Evolutionary conservation across 35 echinoderm and acorn worm species (phyloP).

Genomic region (Lytechinus variegatus): DNA sequence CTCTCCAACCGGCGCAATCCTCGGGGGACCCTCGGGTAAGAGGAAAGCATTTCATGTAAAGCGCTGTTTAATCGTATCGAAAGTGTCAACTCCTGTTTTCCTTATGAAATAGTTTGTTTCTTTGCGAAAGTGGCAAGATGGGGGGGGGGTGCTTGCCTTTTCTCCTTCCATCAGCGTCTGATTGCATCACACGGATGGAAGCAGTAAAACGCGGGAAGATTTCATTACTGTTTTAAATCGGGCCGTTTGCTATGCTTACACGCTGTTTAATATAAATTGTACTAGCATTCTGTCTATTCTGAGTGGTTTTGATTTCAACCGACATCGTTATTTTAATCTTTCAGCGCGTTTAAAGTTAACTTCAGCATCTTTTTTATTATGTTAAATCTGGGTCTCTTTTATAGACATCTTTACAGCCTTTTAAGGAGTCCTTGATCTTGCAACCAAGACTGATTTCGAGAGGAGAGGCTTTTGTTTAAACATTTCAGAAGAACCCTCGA

Average conservation of each 20-base stretch:
- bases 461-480: too few species aligned
- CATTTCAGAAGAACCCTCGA: too few species aligned
- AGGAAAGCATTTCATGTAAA: constrained; percentile 32
- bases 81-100: not conserved
- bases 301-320: not conserved
- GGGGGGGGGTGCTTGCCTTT: not conserved
- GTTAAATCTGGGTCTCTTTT: too few species aligned
- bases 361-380: not conserved
- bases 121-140: not conserved
- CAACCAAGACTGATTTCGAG: too few species aligned
- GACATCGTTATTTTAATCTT: not conserved
- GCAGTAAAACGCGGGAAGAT: not conserved
- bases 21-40: not conserved
- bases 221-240: not conserved
- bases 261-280: not conserved
- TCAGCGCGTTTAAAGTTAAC: not conserved
- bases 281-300: not conserved
- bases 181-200: constrained; percentile 36
- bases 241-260: not conserved
- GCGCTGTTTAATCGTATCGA: constrained; percentile 31
- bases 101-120: constrained; percentile 23
- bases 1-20: not conserved
- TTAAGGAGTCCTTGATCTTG: too few species aligned
- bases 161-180: not conserved
- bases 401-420: too few species aligned